phyloP scores from a whole-genome alignment of 1,140 invertebrate genomes.

The Tetramorium simillimum region DNA sequence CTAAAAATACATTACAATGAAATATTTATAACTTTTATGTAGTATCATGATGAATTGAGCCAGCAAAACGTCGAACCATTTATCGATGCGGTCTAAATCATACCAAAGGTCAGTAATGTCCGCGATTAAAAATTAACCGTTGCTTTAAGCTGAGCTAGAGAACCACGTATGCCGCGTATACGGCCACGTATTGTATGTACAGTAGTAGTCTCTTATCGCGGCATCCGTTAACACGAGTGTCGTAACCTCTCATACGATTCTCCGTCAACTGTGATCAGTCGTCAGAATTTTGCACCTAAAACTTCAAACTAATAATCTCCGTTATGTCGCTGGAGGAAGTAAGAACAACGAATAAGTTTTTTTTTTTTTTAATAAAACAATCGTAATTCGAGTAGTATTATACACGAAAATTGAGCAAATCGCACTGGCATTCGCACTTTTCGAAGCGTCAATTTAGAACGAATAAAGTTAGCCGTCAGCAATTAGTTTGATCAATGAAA shows the following conservation, averaged over 20 bases:
- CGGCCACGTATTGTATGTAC: neutral
- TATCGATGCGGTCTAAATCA: neutral
- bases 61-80: neutral
- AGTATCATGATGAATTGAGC: neutral
- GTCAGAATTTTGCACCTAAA: neutral
- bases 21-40: neutral
- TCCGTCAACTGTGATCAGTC: neutral
- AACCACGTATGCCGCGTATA: neutral
- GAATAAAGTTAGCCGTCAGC: neutral
- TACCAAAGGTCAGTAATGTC: constrained; percentile 5
- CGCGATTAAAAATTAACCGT: constrained; percentile 17
- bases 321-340: constrained; percentile 50
- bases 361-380: neutral
- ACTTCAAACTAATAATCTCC: neutral
- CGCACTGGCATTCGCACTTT: neutral
- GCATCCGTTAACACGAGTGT: neutral
- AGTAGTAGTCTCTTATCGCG: neutral
- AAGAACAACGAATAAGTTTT: neutral
- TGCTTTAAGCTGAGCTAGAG: neutral
- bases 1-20: no score
- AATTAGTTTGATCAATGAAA: neutral
- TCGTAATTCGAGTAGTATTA: neutral
- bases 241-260: constrained; percentile 2
- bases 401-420: neutral
- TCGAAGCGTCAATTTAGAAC: neutral